These are phyloP conservation scores for Dolichallabes microphthalmus DNA, from an alignment of 2,113 vertebrate genomes.

Conservation along the genomic window DNA sequence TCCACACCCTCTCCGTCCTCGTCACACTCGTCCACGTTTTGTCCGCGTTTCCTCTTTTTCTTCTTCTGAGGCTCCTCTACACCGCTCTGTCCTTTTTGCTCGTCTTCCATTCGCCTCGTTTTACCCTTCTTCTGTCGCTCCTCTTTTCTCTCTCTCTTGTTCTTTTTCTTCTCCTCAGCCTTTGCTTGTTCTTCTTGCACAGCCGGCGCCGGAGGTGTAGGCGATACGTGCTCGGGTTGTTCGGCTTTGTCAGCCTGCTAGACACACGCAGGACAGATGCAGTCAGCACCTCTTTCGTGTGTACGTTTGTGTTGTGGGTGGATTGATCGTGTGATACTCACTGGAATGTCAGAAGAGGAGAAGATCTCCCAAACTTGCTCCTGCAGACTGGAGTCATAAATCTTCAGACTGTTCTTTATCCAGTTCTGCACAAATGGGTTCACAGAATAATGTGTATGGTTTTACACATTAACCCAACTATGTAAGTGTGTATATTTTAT, in stretches of 20 bases:
- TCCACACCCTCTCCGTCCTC: slow-evolving; percentile 51
- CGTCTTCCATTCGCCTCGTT: slow-evolving; percentile 40
- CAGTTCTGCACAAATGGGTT: slow-evolving; percentile 78
- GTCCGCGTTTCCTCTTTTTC: slow-evolving; percentile 59
- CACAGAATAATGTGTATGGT: not conserved
- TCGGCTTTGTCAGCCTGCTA: not conserved
- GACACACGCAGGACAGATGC: not conserved
- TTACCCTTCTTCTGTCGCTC: slow-evolving; percentile 79
- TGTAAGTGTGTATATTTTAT: not conserved
- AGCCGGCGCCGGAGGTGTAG: not conserved
- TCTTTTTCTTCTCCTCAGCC: slow-evolving; percentile 72
- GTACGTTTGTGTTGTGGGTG: not conserved
- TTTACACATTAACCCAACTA: too few relatives aligned
- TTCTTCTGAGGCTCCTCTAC: slow-evolving; percentile 54
- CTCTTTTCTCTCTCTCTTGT: slow-evolving; percentile 81
- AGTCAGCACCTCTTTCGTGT: not conserved
- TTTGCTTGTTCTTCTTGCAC: slow-evolving; percentile 45
- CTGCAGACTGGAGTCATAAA: slow-evolving; percentile 73
- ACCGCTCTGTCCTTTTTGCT: slow-evolving; percentile 50
- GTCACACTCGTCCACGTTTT: slow-evolving; percentile 37
- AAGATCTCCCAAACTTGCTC: slow-evolving; percentile 91
- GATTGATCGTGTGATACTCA: slow-evolving; percentile 67
- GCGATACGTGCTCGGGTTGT: not conserved
- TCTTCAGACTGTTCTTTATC: slow-evolving; percentile 92
- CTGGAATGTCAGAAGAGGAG: slow-evolving; percentile 72